Evolutionary conservation across 2,797 vertebrate species (phyloP), one percentile per base, ranked within the genome.

Genomic region (Macropus fuliginosus): DNA sequence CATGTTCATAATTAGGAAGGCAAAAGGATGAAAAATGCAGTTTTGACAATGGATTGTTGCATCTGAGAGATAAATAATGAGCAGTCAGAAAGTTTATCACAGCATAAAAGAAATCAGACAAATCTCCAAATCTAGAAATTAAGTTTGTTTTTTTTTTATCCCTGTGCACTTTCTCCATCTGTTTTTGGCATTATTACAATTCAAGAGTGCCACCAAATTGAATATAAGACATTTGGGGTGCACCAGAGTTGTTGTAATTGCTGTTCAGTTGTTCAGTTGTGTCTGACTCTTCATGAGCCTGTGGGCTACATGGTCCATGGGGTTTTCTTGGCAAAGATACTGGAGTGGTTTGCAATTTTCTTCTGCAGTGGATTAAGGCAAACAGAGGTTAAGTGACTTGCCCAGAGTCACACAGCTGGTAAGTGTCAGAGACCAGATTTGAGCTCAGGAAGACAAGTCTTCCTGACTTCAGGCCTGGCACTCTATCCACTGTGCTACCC

Each of bases 11-110:
- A 5, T 89, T 95, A 1, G 40, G 92, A 94, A 91, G 8, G 40
- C 0, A 12, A 55, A 62, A 91, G 95, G 59, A 54, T 94, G 91
- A 55, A 93, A 97, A 66, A 46, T 66, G 92, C 95, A 40, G 16
- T 92, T 95, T 46, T 95, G 93, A 93, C 54, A 93, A 40, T 3
- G 34, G 62, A 91, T 27, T 24, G 9, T 90, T 56, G 11, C 31
- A 92, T 24, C 91, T 55, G 93, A 91, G 5, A n/a, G 31, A 34
- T 56, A 21, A 66, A 31, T 34, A 91, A 91, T 54, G 34, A 90
- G 50, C 16, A 94, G 29, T 74, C 92, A 5, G 95, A 24, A 16
- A 34, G 93, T 97, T 97, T 92, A 91, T 91, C 90, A 5, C 1
- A 87, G 40, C 18, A 91, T 11, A 81, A 0, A 96, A 40, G 1